Conservation (phyloP, 2,113 vertebrate genomes). For the Platysteira castanea region DNA sequence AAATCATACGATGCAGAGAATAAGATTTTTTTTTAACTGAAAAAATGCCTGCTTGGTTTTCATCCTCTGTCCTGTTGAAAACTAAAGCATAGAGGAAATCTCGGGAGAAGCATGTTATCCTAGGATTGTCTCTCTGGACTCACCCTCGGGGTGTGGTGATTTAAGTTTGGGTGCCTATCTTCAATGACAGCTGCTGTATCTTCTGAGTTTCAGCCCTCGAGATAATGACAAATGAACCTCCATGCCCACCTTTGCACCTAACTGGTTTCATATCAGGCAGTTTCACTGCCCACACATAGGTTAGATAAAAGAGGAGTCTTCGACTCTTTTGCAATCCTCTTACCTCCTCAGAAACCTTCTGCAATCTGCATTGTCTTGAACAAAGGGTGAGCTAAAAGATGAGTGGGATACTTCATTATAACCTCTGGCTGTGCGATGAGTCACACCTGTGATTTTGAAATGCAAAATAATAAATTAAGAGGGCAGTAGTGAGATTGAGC, state of each 20-base stretch:
- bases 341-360: slow-evolving; percentile 47
- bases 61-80: neutral
- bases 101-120: neutral
- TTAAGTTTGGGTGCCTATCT: neutral
- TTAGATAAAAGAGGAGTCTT: slow-evolving; percentile 48
- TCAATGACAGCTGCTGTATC: neutral
- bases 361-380: slow-evolving; percentile 48
- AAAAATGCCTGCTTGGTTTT: neutral
- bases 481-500: slow-evolving; percentile 50
- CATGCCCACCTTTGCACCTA: slow-evolving; percentile 51
- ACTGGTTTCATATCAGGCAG: slow-evolving; percentile 31
- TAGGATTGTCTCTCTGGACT: neutral
- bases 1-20: neutral
- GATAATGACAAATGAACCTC: slow-evolving; percentile 34
- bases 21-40: neutral
- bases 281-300: slow-evolving; percentile 53
- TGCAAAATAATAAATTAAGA: slow-evolving; percentile 59
- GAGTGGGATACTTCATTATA: slow-evolving; percentile 67
- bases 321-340: slow-evolving; percentile 34
- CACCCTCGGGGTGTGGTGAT: neutral
- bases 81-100: neutral
- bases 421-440: slow-evolving; percentile 61
- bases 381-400: slow-evolving; percentile 50
- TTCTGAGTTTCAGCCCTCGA: slow-evolving; percentile 8
- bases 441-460: slow-evolving; percentile 62